Conservation (phyloP, 1,140 invertebrate genomes). For the Drosophila nikananu region DNA sequence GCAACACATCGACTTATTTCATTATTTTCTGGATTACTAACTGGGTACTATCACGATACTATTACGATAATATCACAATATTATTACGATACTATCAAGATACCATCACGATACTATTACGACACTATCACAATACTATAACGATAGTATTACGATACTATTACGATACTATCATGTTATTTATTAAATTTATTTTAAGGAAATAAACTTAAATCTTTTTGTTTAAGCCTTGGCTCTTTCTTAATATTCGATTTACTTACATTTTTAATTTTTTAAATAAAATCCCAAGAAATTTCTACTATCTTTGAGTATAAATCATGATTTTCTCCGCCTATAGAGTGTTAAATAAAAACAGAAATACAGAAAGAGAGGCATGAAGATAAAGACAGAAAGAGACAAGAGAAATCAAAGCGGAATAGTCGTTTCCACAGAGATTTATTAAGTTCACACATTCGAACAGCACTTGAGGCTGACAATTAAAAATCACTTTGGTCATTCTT, state of each 20-base stretch:
- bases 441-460: slow-evolving; percentile 81
- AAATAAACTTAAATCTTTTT: not conserved
- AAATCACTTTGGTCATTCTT: slow-evolving; percentile 66
- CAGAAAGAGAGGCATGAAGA: not conserved
- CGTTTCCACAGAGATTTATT: slow-evolving; percentile 67
- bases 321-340: not conserved
- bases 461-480: slow-evolving; percentile 82
- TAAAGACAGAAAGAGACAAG: slow-evolving; percentile 27
- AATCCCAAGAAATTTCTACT: no score
- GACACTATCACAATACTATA: no score
- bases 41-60: no score
- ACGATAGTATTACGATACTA: no score
- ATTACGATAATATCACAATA: no score
- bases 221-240: not conserved
- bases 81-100: no score
- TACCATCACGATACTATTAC: no score
- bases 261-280: not conserved
- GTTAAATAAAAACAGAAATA: not conserved
- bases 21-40: no score
- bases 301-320: not conserved
- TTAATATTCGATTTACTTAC: not conserved
- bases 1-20: no score
- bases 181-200: no score
- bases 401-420: slow-evolving; percentile 46
- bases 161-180: no score